Evolutionary conservation across 2,113 vertebrate species (phyloP), one percentile per base, ranked within the genome.

Genomic region (Polypterus senegalus): DNA sequence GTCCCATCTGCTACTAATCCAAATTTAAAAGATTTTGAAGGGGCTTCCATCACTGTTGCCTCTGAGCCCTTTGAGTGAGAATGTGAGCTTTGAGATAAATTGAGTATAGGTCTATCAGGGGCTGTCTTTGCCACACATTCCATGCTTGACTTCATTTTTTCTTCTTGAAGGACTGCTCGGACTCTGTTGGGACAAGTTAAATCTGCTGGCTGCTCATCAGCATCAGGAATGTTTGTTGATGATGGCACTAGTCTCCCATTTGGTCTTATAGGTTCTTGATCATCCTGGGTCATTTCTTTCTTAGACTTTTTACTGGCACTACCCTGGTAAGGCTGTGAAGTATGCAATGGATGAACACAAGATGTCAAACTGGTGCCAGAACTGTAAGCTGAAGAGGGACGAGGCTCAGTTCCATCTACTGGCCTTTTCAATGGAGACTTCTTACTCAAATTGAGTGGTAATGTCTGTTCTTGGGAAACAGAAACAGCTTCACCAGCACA

Each of bases 361-460:
- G 49, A 51, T 5, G n/a, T n/a, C n/a, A n/a, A n/a, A n/a, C n/a
- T n/a, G n/a, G n/a, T n/a, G n/a, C 49, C 46, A 4, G 57, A 27
- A 64, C 59, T 52, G 63, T 62, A 4, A 3, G 11, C 3, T 63
- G 48, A 2, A 9, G 44, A 27, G 6, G 69, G 70, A 4, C 69
- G 49, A 27, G 46, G 6, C 48, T 71, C 52, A 64, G 3, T 70
- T 4, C 78, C 75, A 0, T 55, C 0, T 6, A 67, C 48, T 4
- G 76, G 57, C 58, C 79, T 72, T 66, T 84, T 85, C 0, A 52
- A 43, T 0, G 63, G 9, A 48, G 80, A 66, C 5, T 83, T 76
- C 53, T 79, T 86, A 74, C 84, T 86, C 59, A 88, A 76, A 73
- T 88, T 88, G 52, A 88, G 81, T 1, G 86, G 86, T 46, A 80